A percentile compares a stretch with the other conserved stretches of the same genome.
Evolutionary conservation across 2,888 invertebrate species (phyloP).

Genomic region (Trissolcus brochymenae): DNA sequence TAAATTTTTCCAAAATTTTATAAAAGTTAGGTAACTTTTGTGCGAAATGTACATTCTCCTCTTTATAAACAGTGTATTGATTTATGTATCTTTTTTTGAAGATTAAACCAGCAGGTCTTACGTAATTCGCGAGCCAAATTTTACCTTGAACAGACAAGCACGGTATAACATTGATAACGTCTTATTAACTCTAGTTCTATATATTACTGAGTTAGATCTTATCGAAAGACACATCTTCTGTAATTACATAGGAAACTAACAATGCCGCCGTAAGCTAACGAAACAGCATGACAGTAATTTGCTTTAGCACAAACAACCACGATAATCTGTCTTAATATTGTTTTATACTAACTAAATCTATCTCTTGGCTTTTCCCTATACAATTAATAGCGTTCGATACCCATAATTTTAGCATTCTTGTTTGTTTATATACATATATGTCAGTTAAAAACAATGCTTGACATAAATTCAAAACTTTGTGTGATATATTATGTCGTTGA

Average conservation of each 20-base stretch:
- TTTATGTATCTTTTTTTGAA: conserved; percentile 23
- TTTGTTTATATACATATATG: neutral
- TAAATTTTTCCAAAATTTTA: no score
- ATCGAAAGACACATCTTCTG: conserved; percentile 44
- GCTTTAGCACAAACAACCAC: conserved; percentile 21
- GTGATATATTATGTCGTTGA: no score
- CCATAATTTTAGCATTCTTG: neutral
- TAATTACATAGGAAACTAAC: conserved; percentile 48
- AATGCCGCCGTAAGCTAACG: conserved; percentile 37
- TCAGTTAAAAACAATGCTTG: no score
- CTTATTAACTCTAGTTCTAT: conserved; percentile 38
- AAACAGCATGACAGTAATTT: conserved; percentile 43
- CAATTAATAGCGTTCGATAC: neutral
- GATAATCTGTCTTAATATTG: conserved; percentile 10
- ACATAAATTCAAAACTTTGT: no score
- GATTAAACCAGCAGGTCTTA: conserved; percentile 18
- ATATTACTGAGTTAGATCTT: conserved; percentile 28
- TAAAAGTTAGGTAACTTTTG: no score
- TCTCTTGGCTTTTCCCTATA: neutral
- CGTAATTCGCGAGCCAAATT: conserved; percentile 24
- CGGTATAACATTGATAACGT: conserved; percentile 44
- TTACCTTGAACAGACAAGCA: conserved; percentile 30
- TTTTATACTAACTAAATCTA: conserved; percentile 17
- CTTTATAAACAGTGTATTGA: conserved; percentile 5
- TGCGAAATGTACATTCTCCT: no score